Conservation (phyloP, 2,797 vertebrate species). For the Xyrichtys novacula region DNA sequence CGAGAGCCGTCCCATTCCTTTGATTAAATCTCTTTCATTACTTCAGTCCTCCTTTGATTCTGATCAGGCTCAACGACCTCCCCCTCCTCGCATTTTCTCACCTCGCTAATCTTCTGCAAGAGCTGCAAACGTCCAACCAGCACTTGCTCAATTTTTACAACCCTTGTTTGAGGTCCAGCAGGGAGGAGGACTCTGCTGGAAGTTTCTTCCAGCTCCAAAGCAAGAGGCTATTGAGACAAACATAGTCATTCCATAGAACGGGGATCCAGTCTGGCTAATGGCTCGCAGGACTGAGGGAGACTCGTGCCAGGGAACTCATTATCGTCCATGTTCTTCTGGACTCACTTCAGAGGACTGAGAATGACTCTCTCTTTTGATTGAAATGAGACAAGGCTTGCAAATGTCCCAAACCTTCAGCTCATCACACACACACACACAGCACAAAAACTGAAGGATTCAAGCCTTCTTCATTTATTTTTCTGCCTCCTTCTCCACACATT, state of each 20-base stretch:
- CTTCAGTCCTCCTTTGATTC: constrained; percentile 55
- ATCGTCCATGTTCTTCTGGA: constrained; percentile 75
- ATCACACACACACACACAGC: constrained; percentile 16
- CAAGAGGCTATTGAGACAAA: constrained; percentile 43
- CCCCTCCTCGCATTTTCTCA: constrained; percentile 44
- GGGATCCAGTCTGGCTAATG: constrained; percentile 64
- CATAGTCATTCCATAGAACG: constrained; percentile 42
- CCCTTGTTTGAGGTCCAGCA: constrained; percentile 44
- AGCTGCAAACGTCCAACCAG: constrained; percentile 25
- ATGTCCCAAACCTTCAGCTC: constrained; percentile 41
- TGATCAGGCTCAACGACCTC: constrained; percentile 47
- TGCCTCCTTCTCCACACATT: constrained; percentile 37
- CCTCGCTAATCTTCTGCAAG: constrained; percentile 60
- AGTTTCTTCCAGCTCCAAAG: constrained; percentile 23
- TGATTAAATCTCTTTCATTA: constrained; percentile 71
- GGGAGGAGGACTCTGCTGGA: constrained; percentile 8
- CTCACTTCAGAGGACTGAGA: constrained; percentile 57
- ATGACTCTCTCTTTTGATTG: constrained; percentile 49
- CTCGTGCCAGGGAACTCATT: constrained; percentile 67
- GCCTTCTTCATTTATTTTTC: constrained; percentile 45
- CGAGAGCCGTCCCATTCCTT: constrained; percentile 46
- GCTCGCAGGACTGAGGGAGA: constrained; percentile 47
- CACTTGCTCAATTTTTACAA: constrained; percentile 50
- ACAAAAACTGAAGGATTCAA: constrained; percentile 49
- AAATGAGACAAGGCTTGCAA: constrained; percentile 59